Base-by-base conservation (phyloP, 2,888 invertebrate species). In the Rosalia funebris region DNA sequence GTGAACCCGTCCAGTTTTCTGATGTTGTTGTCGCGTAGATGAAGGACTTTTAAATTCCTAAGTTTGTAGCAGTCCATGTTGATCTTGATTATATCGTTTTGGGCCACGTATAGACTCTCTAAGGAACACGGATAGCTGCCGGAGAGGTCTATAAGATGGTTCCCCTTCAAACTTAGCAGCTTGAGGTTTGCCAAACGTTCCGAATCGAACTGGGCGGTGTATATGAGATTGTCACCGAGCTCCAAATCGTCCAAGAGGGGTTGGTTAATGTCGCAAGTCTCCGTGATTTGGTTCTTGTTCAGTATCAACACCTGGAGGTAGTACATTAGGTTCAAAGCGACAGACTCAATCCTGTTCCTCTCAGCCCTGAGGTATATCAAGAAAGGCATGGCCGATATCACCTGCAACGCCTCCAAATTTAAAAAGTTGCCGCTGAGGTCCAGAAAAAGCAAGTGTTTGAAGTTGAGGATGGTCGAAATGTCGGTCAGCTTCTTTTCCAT, bases 11-110 rank as follows among this genome's bases (percentile, higher is more conserved):
- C 79, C 9, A 88, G 72, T 37, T 81, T 77, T 45, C 78, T 82
- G 58, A 88, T 82, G 9, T 83, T 84, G 79, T 95, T 95, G 41
- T 85, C 84, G 0, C 93, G 86, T 31, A 93, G 78, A 73, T 94
- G 93, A 10, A 95, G 79, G 12, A 90, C 86, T 61, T 86, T 85
- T 59, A 95, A 78, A 70, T 87, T 86, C 0, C 77, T 74, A 68
- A 91, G 82, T 36, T 78, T 82, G 11, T 85, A 84, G n/a, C 92
- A 69, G 1, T 88, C 88, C 36, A 84, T 60, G 16, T 68, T 68
- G 3, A 77, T 66, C 10, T 61, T 71, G 3, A 54, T 63, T 16
- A 77, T 76, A 52, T 72, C 71, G 48, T 76, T 77, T 31, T 66
- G 62, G 1, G 71, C 75, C 57, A 93, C 79, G 77, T 92, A 94